These are phyloP conservation scores for Hylaea fasciaria DNA, from an alignment of 2,888 invertebrate genomes.

Conservation along the genomic window DNA sequence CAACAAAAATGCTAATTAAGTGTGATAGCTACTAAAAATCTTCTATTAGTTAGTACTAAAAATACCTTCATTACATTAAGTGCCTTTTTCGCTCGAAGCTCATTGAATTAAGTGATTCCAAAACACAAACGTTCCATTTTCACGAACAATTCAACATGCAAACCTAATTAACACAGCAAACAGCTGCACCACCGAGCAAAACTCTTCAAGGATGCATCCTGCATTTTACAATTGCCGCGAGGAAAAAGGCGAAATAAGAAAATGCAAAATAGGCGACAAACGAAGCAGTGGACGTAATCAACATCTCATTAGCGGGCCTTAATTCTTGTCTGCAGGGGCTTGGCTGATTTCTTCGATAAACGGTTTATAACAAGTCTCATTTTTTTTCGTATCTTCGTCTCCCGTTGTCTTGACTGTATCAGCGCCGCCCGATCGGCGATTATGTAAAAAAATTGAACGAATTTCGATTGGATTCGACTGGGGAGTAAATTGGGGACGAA, in stretches of 20 bases:
- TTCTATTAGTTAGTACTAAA: too few species aligned
- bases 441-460: constrained; percentile 70
- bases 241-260: constrained; percentile 55
- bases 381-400: constrained; percentile 41
- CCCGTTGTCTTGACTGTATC: constrained; percentile 65
- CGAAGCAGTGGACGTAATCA: constrained; percentile 77
- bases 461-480: constrained; percentile 64
- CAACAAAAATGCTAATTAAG: too few species aligned
- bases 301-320: constrained; percentile 82
- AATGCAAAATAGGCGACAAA: constrained; percentile 71
- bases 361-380: constrained; percentile 72
- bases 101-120: too few species aligned
- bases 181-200: constrained; percentile 54
- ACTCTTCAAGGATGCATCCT: constrained; percentile 66
- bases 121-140: background rate
- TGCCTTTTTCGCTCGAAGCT: too few species aligned
- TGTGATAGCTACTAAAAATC: too few species aligned
- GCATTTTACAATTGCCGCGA: constrained; percentile 62
- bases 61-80: too few species aligned
- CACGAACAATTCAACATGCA: background rate
- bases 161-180: constrained; percentile 45
- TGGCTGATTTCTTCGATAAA: constrained; percentile 74
- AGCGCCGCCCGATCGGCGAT: constrained; percentile 66
- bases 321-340: constrained; percentile 67
- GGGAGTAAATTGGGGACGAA: constrained; percentile 63